Evolutionary conservation across 2,113 vertebrate genomes (phyloP), one percentile per base, ranked within the genome.

Genomic region (Paradoxurus hermaphroditus): DNA sequence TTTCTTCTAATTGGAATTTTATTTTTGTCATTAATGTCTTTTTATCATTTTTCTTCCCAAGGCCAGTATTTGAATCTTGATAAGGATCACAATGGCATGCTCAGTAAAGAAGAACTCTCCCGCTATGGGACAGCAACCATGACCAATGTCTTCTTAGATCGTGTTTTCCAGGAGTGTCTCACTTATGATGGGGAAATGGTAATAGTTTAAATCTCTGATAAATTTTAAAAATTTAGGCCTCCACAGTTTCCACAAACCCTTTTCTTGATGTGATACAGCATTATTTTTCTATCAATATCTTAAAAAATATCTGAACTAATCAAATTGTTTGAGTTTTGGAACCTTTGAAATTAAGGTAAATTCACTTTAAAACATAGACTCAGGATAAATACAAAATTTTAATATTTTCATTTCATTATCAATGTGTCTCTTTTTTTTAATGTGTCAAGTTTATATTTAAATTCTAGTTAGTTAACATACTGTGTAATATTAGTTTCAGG

Each of bases 151-250:
- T 99, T 99, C 98, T 98, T 99, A 97, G 99, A 99, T 97, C 98
- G 99, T 25, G 99, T 99, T 93, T 99, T 99, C 98, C 99, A 99
- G 97, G 99, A 99, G 95, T 99, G 99, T 92, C 99, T 99, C 93
- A 99, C 99, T 51, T 99, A 99, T 0, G 99, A 99, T 95, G 99
- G 99, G 97, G 99, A 99, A 99, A 99, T 99, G 99, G 99, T 99
- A 99, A 85, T 86, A 84, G 41, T 75, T 92, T 85, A 93, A 97
- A 81, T 62, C 27, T 97, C 21, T 89, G 21, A 56, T 72, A 62
- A 73, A 13, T 87, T 91, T 93, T 51, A 79, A 92, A 95, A 49
- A 53, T 56, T 83, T 83, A 90, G 77, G 59, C 25, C 88, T 27
- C 70, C 31, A 25, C 4, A 73, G 4, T 75, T 92, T 87, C 73